A percentile compares a stretch with the other conserved stretches of the same genome.
phyloP scores from a whole-genome alignment of 2,888 invertebrate species.

The Mythimna lalbum region DNA sequence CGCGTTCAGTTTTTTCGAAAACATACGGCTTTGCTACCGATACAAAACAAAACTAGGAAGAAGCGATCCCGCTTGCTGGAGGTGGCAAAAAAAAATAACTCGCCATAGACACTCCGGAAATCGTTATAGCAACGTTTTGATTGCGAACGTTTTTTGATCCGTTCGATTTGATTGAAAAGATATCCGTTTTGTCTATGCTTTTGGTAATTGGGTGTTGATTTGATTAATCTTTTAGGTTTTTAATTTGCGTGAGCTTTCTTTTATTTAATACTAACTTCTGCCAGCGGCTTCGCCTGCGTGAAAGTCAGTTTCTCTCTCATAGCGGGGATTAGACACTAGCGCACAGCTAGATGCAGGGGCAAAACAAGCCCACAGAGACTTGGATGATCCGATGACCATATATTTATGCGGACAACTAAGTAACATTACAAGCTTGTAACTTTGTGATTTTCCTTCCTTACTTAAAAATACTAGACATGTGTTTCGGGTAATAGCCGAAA shows the following conservation, averaged over 20 bases:
- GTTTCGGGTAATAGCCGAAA: too few relatives aligned
- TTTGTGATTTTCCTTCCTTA: too few relatives aligned
- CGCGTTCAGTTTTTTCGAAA: constrained; percentile 78
- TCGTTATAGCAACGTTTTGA: constrained; percentile 80
- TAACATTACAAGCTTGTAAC: too few relatives aligned
- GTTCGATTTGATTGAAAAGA: constrained; percentile 77
- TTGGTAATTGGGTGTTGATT: constrained; percentile 5
- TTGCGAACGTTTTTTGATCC: constrained; percentile 74
- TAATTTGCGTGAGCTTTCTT: background rate
- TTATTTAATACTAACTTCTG: too few relatives aligned
- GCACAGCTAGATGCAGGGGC: too few relatives aligned
- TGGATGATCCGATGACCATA: too few relatives aligned
- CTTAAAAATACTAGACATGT: too few relatives aligned
- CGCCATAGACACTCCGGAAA: constrained; percentile 75
- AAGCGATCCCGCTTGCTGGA: constrained; percentile 73
- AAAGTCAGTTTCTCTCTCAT: too few relatives aligned
- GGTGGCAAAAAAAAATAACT: constrained; percentile 77
- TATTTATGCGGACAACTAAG: too few relatives aligned
- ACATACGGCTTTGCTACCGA: constrained; percentile 82
- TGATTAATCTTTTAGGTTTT: constrained; percentile 15
- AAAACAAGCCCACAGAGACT: too few relatives aligned
- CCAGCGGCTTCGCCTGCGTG: too few relatives aligned
- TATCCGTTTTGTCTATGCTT: constrained; percentile 26
- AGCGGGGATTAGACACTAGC: too few relatives aligned
- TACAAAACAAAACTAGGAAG: constrained; percentile 77